A percentile compares a stretch with the other conserved stretches of the same genome.
Conservation (phyloP, 2,113 vertebrate species). For the Siphamia tubifer region DNA sequence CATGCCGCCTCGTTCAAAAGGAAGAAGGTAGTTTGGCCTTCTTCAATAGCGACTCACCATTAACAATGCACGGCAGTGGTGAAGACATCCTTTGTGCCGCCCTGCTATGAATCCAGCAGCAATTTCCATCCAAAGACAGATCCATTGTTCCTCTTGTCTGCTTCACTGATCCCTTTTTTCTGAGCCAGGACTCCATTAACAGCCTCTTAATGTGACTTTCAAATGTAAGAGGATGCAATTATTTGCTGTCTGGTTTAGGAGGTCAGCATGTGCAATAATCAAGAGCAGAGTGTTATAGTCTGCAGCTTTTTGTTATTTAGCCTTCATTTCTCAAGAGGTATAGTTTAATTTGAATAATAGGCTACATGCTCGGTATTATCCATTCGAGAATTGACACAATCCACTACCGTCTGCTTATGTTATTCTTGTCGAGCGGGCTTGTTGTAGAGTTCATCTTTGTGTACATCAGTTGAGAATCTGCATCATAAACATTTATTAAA, state of each 20-base stretch:
- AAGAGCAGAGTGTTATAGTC: neutral
- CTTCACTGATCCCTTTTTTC: conserved; percentile 27
- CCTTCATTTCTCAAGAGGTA: conserved; percentile 7
- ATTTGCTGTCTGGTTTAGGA: conserved; percentile 40
- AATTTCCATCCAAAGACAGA: conserved; percentile 37
- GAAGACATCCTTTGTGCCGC: conserved; percentile 49
- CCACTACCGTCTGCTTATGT: neutral
- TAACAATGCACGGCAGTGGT: conserved; percentile 40
- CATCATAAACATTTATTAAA: no score
- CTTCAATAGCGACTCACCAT: conserved; percentile 49
- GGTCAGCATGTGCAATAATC: conserved; percentile 21
- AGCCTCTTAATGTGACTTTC: conserved; percentile 55
- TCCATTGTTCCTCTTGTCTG: conserved; percentile 28
- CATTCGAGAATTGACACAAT: neutral
- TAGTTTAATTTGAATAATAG: conserved; percentile 24
- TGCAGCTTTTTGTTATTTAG: conserved; percentile 7
- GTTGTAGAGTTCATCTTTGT: no score
- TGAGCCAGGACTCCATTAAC: conserved; percentile 43
- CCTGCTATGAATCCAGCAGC: conserved; percentile 33
- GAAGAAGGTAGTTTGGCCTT: conserved; percentile 32
- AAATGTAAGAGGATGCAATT: conserved; percentile 53
- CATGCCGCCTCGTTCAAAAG: conserved; percentile 13
- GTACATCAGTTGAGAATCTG: no score
- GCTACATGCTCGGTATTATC: neutral
- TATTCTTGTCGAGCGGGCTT: no score